Evolutionary conservation across 2,888 invertebrate genomes (phyloP).

Genomic region (Pachycephus smyrnensis): DNA sequence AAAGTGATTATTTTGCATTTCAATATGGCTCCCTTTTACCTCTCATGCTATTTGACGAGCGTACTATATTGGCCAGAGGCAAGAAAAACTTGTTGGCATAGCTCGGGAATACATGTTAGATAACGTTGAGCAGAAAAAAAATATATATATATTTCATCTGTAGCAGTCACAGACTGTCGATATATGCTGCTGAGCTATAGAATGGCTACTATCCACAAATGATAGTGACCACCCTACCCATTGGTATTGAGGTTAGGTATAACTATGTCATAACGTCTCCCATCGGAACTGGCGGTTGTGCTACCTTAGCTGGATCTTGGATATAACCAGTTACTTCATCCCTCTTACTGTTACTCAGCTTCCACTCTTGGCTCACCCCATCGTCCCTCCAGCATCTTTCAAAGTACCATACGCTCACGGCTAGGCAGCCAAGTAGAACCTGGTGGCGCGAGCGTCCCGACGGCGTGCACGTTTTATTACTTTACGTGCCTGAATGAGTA

Average conservation of each 20-base stretch:
- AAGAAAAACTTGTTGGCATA: too few relatives aligned
- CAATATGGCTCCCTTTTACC: too few relatives aligned
- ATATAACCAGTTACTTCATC: conserved; percentile 12
- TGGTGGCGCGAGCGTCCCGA: conserved; percentile 17
- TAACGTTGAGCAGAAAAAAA: too few relatives aligned
- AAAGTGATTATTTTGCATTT: too few relatives aligned
- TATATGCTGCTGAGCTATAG: too few relatives aligned
- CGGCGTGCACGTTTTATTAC: conserved; percentile 51
- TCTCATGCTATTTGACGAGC: too few relatives aligned
- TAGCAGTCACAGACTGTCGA: too few relatives aligned
- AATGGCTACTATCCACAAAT: too few relatives aligned
- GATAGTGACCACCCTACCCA: too few relatives aligned
- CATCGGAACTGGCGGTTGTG: conserved; percentile 23
- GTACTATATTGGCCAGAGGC: too few relatives aligned
- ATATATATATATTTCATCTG: too few relatives aligned
- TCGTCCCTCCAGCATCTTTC: neutral
- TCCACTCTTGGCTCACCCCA: neutral
- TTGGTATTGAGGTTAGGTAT: conserved; percentile 24
- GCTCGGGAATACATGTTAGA: too few relatives aligned
- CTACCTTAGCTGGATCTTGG: conserved; percentile 8
- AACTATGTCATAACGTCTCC: conserved; percentile 35
- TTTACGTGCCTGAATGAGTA: conserved; percentile 50
- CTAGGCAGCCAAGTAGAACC: neutral
- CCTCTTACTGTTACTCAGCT: conserved; percentile 8
- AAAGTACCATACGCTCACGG: neutral